A percentile compares a stretch with the other conserved stretches of the same genome.
phyloP scores from a whole-genome alignment of 2,113 vertebrate species.

The Neodontobutis hainanensis region DNA sequence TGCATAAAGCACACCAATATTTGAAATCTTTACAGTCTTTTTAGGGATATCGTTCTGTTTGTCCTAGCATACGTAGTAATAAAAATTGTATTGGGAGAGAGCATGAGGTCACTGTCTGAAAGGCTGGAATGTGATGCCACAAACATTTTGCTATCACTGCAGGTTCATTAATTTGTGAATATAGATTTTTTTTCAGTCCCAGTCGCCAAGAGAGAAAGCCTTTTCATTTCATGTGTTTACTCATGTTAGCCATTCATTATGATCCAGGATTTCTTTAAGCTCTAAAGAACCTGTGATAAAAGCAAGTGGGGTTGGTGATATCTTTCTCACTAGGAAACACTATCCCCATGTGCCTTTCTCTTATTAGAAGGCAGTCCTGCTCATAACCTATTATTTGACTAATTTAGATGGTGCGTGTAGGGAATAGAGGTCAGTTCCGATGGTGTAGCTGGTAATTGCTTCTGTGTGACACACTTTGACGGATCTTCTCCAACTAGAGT shows the following conservation, averaged over 20 bases:
- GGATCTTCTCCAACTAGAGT: constrained; percentile 27
- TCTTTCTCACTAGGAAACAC: background rate
- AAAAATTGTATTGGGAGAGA: constrained; percentile 13
- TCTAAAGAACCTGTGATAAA: constrained; percentile 20
- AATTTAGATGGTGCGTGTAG: constrained; percentile 39
- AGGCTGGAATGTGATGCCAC: constrained; percentile 29
- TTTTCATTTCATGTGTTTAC: constrained; percentile 38
- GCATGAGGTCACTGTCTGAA: constrained; percentile 27
- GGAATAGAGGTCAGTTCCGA: constrained; percentile 55
- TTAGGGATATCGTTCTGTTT: background rate
- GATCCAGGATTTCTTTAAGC: constrained; percentile 23
- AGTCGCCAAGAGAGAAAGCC: constrained; percentile 18
- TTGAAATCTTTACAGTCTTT: background rate
- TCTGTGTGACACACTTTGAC: constrained; percentile 52
- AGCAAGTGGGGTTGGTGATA: background rate
- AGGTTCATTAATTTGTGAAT: constrained; percentile 19
- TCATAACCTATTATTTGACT: constrained; percentile 40
- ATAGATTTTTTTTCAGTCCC: constrained; percentile 27
- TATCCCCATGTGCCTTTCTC: background rate
- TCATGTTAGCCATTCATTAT: constrained; percentile 23
- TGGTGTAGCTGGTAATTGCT: constrained; percentile 48
- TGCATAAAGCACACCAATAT: background rate
- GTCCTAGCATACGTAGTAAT: constrained; percentile 13
- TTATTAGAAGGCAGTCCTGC: constrained; percentile 22
- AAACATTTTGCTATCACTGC: constrained; percentile 9